Evolutionary conservation across 1,140 invertebrate species (phyloP).

Genomic region (Antheraea pernyi): DNA sequence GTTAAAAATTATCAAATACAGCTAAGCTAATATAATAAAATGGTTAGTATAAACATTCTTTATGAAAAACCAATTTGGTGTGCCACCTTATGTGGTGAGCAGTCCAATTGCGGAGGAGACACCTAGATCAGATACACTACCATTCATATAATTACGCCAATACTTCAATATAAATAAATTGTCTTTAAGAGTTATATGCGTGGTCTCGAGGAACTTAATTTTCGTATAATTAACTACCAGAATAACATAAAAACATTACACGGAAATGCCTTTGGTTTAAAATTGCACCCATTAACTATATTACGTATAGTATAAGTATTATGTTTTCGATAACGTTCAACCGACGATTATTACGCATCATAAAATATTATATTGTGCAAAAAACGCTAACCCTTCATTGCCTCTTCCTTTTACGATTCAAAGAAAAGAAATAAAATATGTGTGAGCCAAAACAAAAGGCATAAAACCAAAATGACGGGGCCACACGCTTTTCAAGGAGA

Average conservation of each 20-base stretch:
- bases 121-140: no score
- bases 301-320: conserved; percentile 27
- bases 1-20: no score
- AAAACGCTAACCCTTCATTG: conserved; percentile 75
- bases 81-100: no score
- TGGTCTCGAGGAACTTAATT: not conserved
- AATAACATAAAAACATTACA: not conserved
- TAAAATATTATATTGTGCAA: conserved; percentile 68
- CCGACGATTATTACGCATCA: conserved; percentile 67
- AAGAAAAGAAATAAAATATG: conserved; percentile 73
- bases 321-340: conserved; percentile 53
- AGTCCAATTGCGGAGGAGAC: no score
- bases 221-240: not conserved
- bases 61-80: no score
- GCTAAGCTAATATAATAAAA: no score
- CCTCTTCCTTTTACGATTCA: conserved; percentile 77
- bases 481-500: conserved; percentile 72
- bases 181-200: no score
- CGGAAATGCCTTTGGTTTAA: not conserved
- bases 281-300: not conserved
- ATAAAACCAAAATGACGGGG: conserved; percentile 71
- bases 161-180: no score
- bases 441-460: conserved; percentile 71
- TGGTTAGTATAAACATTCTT: no score
- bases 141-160: no score